Percentiles rank a stretch among this genome's conserved stretches.
Evolutionary conservation across 1,140 invertebrate species (phyloP).

Genomic region (Pteromalus puparum): DNA sequence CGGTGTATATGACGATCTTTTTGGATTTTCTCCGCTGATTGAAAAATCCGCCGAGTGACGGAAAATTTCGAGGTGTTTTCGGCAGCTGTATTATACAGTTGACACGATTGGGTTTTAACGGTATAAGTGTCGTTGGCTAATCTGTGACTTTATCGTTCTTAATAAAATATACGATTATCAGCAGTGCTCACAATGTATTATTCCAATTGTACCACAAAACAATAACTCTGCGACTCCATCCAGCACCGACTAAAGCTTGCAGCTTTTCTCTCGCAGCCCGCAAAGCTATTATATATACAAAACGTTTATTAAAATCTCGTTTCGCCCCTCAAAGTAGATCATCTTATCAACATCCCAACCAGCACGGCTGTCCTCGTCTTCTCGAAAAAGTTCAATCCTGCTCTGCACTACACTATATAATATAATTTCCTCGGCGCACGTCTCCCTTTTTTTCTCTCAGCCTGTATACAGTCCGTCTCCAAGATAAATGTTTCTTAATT

Average conservation of each 20-base stretch:
- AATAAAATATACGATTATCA: too few species aligned
- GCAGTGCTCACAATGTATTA: too few species aligned
- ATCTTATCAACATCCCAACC: background rate
- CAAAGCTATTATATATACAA: conserved; percentile 7
- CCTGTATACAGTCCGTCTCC: background rate
- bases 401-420: background rate
- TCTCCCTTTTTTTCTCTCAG: too few species aligned
- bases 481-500: background rate
- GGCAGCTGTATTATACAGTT: too few species aligned
- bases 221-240: too few species aligned
- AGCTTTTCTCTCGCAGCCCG: background rate
- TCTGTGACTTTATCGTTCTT: too few species aligned
- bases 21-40: conserved; percentile 57
- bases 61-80: conserved; percentile 31
- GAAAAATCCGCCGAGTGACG: conserved; percentile 63
- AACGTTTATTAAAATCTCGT: conserved; percentile 43
- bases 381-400: background rate
- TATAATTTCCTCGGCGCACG: too few species aligned
- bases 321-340: background rate
- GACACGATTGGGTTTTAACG: too few species aligned
- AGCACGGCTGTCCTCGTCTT: too few species aligned
- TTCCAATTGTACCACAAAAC: too few species aligned
- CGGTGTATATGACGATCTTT: conserved; percentile 40
- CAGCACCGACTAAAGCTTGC: background rate
- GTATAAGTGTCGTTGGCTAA: too few species aligned